phyloP scores from a whole-genome alignment of 2,797 vertebrate genomes.

The Meda fulgida region DNA sequence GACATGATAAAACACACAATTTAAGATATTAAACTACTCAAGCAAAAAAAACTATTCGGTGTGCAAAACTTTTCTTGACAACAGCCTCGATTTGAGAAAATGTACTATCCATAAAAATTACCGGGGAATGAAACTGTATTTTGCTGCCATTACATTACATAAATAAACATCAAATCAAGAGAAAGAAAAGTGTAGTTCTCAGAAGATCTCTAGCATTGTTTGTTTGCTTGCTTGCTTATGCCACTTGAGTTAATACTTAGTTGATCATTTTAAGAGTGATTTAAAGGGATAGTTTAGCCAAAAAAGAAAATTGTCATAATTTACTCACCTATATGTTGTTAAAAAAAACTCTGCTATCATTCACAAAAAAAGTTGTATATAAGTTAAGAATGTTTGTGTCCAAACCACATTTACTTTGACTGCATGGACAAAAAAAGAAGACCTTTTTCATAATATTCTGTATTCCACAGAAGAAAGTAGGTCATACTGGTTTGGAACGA shows the following conservation, averaged over 20 bases:
- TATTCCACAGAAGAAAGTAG: neutral
- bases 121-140: neutral
- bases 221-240: no score
- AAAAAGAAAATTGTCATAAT: neutral
- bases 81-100: neutral
- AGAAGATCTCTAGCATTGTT: neutral
- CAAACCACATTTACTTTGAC: neutral
- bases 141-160: neutral
- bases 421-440: neutral
- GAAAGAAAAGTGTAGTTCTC: neutral
- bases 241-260: neutral
- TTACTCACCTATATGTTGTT: neutral
- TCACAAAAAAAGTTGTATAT: no score
- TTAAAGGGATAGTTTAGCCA: neutral
- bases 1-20: neutral
- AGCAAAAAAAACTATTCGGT: neutral
- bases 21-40: conserved; percentile 5
- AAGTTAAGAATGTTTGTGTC: neutral
- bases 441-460: no score
- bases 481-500: neutral
- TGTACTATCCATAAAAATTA: neutral
- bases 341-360: no score
- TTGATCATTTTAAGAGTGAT: neutral
- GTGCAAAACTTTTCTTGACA: neutral
- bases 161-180: neutral